Evolutionary conservation across 30 jellyfish, hydroid and myxozoan genomes (phyloP).

Genomic region (Aurelia coerulea): DNA sequence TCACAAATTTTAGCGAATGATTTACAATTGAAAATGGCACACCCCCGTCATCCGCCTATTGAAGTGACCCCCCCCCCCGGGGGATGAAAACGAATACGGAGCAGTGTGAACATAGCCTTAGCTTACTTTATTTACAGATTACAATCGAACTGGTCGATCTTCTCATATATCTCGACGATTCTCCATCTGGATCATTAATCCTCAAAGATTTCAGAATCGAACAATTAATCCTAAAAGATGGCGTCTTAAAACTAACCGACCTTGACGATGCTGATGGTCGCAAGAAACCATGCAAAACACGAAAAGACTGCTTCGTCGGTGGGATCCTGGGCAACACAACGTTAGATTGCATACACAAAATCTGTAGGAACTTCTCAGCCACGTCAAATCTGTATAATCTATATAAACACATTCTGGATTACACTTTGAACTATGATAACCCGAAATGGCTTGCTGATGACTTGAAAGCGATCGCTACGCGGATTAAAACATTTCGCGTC

Average conservation of each 20-base stretch:
- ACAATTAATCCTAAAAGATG: conserved; percentile 65
- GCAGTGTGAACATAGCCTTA: too few species aligned
- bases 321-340: conserved; percentile 41
- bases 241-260: conserved; percentile 57
- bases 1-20: too few species aligned
- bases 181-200: conserved; percentile 61
- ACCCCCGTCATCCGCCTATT: too few species aligned
- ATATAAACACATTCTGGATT: conserved; percentile 46
- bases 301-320: conserved; percentile 55
- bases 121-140: conserved; percentile 20
- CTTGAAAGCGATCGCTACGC: conserved; percentile 33
- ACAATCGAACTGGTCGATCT: conserved; percentile 59
- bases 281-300: conserved; percentile 13
- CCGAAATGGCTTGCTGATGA: conserved; percentile 49
- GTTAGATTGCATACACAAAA: conserved; percentile 39
- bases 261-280: conserved; percentile 68
- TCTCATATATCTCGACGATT: conserved; percentile 45
- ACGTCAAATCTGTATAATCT: conserved; percentile 48
- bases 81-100: too few species aligned
- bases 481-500: conserved; percentile 6
- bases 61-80: too few species aligned
- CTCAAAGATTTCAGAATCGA: conserved; percentile 71
- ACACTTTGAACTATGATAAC: conserved; percentile 51
- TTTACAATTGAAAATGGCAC: too few species aligned
- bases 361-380: conserved; percentile 32